Evolutionary conservation across 1,140 invertebrate species (phyloP).

Genomic region (Globodera ellingtonae): DNA sequence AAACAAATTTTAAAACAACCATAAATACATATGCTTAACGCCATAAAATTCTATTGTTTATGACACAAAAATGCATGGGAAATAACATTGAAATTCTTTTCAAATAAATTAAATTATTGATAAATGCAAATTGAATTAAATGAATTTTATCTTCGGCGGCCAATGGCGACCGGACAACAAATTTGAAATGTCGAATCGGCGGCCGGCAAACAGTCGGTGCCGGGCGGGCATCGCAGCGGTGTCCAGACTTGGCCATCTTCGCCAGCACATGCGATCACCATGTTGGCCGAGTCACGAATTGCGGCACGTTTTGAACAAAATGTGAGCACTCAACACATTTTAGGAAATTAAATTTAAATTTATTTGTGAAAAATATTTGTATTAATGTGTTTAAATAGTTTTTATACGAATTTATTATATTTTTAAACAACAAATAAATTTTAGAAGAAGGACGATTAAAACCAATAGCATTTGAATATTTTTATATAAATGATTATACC

Average conservation of each 20-base stretch:
- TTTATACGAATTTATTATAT: too few relatives aligned
- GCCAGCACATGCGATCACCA: constrained; percentile 60
- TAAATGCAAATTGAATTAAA: background rate
- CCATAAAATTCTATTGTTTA: too few relatives aligned
- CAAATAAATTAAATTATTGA: background rate
- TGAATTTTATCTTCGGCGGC: background rate
- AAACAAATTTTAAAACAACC: too few relatives aligned
- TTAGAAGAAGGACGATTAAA: too few relatives aligned
- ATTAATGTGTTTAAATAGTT: too few relatives aligned
- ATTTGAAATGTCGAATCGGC: constrained; percentile 53
- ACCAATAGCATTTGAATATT: too few relatives aligned
- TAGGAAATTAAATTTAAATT: too few relatives aligned
- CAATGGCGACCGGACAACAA: constrained; percentile 53
- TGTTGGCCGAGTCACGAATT: constrained; percentile 52
- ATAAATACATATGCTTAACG: too few relatives aligned
- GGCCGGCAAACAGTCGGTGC: constrained; percentile 55
- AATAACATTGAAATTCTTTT: background rate
- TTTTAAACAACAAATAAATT: too few relatives aligned
- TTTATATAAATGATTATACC: too few relatives aligned
- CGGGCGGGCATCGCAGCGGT: constrained; percentile 53
- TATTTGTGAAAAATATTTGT: too few relatives aligned
- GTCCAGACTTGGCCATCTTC: constrained; percentile 52
- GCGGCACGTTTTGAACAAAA: constrained; percentile 59
- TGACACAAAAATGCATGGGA: too few relatives aligned
- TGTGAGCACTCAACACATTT: constrained; percentile 42